Percentiles rank a stretch among this genome's conserved stretches.
Evolutionary conservation across 2,797 vertebrate genomes (phyloP).

Genomic region (Acanthurus tractus): DNA sequence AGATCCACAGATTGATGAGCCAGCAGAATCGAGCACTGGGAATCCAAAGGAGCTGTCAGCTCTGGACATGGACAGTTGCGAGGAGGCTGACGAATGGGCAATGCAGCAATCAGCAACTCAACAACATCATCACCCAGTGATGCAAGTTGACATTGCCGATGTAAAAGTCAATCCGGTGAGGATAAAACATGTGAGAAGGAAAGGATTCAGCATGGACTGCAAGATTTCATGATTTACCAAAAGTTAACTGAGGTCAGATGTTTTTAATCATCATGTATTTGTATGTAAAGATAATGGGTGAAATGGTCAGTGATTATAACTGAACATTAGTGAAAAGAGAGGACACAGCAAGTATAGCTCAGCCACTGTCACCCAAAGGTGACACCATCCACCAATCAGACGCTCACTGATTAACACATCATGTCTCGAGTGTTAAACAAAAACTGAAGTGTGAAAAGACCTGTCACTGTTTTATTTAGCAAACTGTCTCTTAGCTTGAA

Average conservation of each 20-base stretch:
- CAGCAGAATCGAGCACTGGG: rapidly evolving
- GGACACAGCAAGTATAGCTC: too few relatives aligned
- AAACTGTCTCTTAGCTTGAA: too few relatives aligned
- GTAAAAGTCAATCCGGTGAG: background rate
- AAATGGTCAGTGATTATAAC: background rate
- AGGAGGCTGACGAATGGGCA: conserved; percentile 52
- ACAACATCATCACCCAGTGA: background rate
- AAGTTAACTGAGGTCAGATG: background rate
- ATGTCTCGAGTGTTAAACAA: too few relatives aligned
- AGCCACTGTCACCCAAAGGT: too few relatives aligned
- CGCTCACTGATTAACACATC: too few relatives aligned
- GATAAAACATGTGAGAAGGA: background rate
- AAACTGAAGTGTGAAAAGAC: too few relatives aligned
- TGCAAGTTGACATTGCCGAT: background rate
- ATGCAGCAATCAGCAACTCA: background rate
- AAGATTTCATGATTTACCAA: conserved; percentile 70
- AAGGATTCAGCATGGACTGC: conserved; percentile 59
- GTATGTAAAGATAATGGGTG: background rate
- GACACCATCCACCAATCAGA: too few relatives aligned
- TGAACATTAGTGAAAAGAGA: too few relatives aligned
- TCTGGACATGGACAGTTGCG: conserved; percentile 68
- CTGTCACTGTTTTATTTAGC: too few relatives aligned
- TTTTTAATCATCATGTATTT: background rate
- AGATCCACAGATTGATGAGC: background rate
- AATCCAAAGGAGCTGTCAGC: background rate